Conservation (phyloP, 2,888 invertebrate species). For the Desoria tigrina region DNA sequence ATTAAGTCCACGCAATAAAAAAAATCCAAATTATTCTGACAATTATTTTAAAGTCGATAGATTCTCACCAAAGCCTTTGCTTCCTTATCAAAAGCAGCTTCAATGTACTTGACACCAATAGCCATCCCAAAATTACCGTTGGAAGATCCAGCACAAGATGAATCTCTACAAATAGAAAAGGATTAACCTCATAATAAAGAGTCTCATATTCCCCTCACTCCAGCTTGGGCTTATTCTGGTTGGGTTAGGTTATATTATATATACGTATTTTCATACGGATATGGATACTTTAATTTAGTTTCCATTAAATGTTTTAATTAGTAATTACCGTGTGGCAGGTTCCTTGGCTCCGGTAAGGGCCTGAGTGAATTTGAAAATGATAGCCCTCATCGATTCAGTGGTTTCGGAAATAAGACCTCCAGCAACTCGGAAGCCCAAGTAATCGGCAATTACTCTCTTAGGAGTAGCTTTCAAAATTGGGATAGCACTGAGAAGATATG, state of each 20-base stretch:
- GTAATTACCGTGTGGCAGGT: slow-evolving; percentile 39
- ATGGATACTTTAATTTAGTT: too few species aligned
- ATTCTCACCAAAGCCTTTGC: slow-evolving; percentile 38
- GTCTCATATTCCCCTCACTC: neutral
- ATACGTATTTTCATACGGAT: too few species aligned
- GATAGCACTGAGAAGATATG: slow-evolving; percentile 34
- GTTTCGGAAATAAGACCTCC: slow-evolving; percentile 42
- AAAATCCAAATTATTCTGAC: neutral
- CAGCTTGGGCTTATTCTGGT: too few species aligned
- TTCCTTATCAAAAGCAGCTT: slow-evolving; percentile 41
- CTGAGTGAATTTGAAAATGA: slow-evolving; percentile 49
- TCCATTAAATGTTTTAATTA: neutral
- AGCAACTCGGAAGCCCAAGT: slow-evolving; percentile 46
- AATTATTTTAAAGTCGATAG: neutral
- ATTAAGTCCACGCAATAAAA: neutral
- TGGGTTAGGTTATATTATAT: neutral
- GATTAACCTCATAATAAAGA: slow-evolving; percentile 3
- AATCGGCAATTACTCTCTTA: slow-evolving; percentile 40
- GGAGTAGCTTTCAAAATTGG: slow-evolving; percentile 25
- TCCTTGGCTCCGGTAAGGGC: slow-evolving; percentile 43
- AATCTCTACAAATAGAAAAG: too few species aligned
- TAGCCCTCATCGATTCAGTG: slow-evolving; percentile 47
- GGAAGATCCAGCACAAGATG: slow-evolving; percentile 40
- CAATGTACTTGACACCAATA: slow-evolving; percentile 48
- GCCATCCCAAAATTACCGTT: slow-evolving; percentile 49